Conservation (phyloP, 1,140 invertebrate genomes). For the Oryctes rhinoceros region DNA sequence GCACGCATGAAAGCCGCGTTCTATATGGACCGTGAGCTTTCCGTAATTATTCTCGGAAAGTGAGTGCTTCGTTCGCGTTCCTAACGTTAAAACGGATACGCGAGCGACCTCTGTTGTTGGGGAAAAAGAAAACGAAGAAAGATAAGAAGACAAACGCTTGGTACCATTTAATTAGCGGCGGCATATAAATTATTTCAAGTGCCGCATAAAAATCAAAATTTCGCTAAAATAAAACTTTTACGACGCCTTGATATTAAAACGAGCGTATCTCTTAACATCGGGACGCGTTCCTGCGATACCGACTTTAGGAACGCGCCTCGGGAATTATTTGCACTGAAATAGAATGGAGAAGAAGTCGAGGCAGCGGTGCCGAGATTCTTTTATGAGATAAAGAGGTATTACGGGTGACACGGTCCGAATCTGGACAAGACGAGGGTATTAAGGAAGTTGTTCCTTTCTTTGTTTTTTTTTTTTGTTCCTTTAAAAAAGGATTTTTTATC, state of each 20-base stretch:
- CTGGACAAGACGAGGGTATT: neutral
- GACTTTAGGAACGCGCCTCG: slow-evolving; percentile 4
- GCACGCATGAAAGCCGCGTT: neutral
- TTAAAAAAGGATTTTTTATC: neutral
- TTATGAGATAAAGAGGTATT: slow-evolving; percentile 9
- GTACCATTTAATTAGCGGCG: slow-evolving; percentile 1
- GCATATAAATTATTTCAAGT: slow-evolving; percentile 23
- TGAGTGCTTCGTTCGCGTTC: neutral
- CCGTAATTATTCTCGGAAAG: slow-evolving; percentile 16
- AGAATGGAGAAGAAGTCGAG: neutral
- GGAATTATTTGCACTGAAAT: neutral
- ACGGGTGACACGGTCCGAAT: slow-evolving; percentile 20
- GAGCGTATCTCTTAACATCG: slow-evolving; percentile 9
- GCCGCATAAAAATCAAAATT: slow-evolving; percentile 4
- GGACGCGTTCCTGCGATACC: slow-evolving; percentile 3
- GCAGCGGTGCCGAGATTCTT: neutral
- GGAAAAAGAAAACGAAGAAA: no score
- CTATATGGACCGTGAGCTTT: slow-evolving; percentile 11
- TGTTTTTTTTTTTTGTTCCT: neutral
- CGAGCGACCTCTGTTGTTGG: neutral
- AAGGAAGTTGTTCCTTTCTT: neutral
- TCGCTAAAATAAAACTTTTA: slow-evolving; percentile 22
- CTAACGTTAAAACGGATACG: neutral
- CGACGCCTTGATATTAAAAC: slow-evolving; percentile 1
- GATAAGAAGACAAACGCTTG: neutral